Percentiles rank a stretch among this genome's conserved stretches.
These are phyloP conservation scores for Hecatera dysodea DNA, from an alignment of 2,888 invertebrate species.

Conservation along the genomic window DNA sequence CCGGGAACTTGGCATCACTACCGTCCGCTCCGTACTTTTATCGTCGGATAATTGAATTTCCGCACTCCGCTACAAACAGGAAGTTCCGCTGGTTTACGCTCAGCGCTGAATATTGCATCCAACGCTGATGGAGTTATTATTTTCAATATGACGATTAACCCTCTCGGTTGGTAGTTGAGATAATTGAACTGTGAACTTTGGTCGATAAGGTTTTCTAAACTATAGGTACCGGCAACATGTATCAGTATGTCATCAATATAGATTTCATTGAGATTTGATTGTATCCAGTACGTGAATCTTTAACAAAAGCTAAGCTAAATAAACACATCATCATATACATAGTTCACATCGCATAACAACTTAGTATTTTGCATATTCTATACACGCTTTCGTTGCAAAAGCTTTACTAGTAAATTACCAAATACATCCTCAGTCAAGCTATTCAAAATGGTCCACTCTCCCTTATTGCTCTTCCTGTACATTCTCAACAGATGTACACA, in stretches of 20 bases:
- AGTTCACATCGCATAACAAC: neutral
- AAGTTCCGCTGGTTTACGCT: constrained; percentile 81
- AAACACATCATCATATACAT: neutral
- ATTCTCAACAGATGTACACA: constrained; percentile 45
- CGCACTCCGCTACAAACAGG: constrained; percentile 87
- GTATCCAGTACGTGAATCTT: neutral
- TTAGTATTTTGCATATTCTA: constrained; percentile 23
- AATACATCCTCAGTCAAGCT: constrained; percentile 27
- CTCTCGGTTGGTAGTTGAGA: constrained; percentile 64
- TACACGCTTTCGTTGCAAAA: constrained; percentile 4
- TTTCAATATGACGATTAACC: constrained; percentile 76
- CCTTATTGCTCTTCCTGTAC: constrained; percentile 41
- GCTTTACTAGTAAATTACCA: constrained; percentile 37
- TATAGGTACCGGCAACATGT: neutral
- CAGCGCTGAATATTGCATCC: constrained; percentile 82
- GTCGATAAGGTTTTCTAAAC: constrained; percentile 20
- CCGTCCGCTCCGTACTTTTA: constrained; percentile 82
- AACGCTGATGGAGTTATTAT: constrained; percentile 82
- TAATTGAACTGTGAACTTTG: constrained; percentile 61
- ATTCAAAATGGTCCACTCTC: constrained; percentile 52
- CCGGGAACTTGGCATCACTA: constrained; percentile 69
- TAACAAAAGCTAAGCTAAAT: neutral
- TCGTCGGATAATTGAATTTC: constrained; percentile 89
- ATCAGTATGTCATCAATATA: neutral
- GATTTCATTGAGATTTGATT: neutral